These are phyloP conservation scores for Syngnathus typhle DNA, from an alignment of 2,113 vertebrate genomes.

Conservation along the genomic window DNA sequence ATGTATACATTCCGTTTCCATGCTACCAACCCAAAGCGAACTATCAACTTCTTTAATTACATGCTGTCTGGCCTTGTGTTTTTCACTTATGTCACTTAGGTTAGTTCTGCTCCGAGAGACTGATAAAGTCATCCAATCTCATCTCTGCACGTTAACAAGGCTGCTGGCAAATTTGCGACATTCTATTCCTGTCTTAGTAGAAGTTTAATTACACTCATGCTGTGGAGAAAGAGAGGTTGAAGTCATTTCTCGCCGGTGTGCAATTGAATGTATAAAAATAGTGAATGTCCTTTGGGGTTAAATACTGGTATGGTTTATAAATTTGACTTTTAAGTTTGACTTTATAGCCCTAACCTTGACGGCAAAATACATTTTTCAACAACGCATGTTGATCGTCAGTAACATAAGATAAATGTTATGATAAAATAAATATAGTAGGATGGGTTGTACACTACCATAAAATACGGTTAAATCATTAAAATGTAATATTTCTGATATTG, in stretches of 20 bases:
- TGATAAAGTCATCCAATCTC: background rate
- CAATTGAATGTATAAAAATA: background rate
- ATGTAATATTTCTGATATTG: too few relatives aligned
- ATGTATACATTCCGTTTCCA: background rate
- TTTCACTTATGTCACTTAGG: background rate
- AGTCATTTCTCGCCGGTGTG: background rate
- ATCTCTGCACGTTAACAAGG: slow-evolving; percentile 10
- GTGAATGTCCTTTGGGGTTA: background rate
- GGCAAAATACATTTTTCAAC: too few relatives aligned
- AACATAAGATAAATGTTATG: too few relatives aligned
- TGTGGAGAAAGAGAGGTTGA: background rate
- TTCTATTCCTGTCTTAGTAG: slow-evolving; percentile 8
- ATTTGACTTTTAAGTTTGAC: too few relatives aligned
- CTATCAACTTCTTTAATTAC: background rate
- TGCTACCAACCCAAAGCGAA: background rate
- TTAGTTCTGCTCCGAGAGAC: background rate
- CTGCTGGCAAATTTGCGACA: background rate
- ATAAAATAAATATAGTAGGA: too few relatives aligned
- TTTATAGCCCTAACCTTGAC: too few relatives aligned
- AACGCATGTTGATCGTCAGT: too few relatives aligned
- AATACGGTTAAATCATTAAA: too few relatives aligned
- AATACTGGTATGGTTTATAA: too few relatives aligned
- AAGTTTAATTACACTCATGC: slow-evolving; percentile 7
- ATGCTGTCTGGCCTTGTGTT: background rate
- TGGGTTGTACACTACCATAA: too few relatives aligned